Base-by-base conservation (phyloP, 2,888 invertebrate species). In the Drosophila paramelanica region DNA sequence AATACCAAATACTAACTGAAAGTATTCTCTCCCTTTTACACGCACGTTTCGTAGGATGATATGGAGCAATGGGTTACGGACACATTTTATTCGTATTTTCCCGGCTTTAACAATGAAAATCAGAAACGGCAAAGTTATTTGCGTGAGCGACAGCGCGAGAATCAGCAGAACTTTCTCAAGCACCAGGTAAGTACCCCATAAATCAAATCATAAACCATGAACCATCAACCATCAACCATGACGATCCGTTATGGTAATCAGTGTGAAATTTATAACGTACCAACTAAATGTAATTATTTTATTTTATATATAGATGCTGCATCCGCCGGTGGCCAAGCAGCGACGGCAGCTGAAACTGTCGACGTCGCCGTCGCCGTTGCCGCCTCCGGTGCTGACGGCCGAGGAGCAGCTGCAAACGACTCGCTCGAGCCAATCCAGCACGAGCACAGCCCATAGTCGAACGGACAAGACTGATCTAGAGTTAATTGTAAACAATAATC, bases 61-160 rank as follows among this genome's bases (percentile, higher is more conserved):
- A 92, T 92, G 92, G 92, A 92, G 81, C 91, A 92, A 90, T 92
- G 92, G 92, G 90, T 92, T 67, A 90, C 92, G 60, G 92, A 92
- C 82, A 89, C 90, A 70, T 92, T 92, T 79, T 92, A 92, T 73
- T 91, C 92, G 61, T 91, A 92, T 80, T 92, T 92, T 86, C 92
- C 92, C 64, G 92, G 92, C 69, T 92, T 86, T 80, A 92, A 90
- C 67, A 90, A 92, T 81, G 91, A 92, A 79, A 87, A 90, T 77
- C 90, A 91, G 76, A 92, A 91, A 81, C 88, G 91, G 14, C 90
- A 92, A 67, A 83, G 84, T 75, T 88, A 90, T 68, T 83, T 91
- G 72, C 91, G 88, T 71, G 90, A 89, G 72, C 87, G 90, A 61
- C 91, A 91, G 81, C 83, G 77, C 59, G 92, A 92, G 76, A 90